Conservation (phyloP, 2,888 invertebrate genomes). For the Drosophila borealis region DNA sequence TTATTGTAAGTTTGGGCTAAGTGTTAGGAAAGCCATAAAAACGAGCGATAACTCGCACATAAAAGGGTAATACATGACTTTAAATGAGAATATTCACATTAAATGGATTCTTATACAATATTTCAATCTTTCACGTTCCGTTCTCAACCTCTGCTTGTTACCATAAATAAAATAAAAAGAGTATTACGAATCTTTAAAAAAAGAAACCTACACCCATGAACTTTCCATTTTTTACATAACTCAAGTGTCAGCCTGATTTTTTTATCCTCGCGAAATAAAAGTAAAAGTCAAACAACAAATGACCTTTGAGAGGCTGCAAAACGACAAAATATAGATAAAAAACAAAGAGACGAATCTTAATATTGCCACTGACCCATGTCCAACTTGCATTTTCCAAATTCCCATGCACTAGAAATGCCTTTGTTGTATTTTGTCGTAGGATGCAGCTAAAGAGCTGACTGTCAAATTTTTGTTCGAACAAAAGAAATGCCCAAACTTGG, state of each 20-base stretch:
- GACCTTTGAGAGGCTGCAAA: conserved; percentile 36
- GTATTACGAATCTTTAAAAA: background rate
- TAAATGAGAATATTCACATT: too few relatives aligned
- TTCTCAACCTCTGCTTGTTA: too few relatives aligned
- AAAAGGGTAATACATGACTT: background rate
- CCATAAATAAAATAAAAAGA: too few relatives aligned
- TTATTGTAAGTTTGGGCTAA: conserved; percentile 19
- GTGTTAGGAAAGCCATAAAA: conserved; percentile 10
- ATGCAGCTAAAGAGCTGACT: conserved; percentile 38
- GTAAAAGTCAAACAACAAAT: conserved; percentile 45
- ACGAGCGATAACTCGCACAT: background rate
- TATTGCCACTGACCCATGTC: conserved; percentile 50
- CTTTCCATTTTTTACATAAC: conserved; percentile 18
- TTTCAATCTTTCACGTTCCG: too few relatives aligned
- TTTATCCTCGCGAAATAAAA: conserved; percentile 32
- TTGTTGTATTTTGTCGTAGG: conserved; percentile 16
- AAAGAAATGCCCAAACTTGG: conserved; percentile 25
- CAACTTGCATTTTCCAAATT: conserved; percentile 57
- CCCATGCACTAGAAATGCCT: conserved; percentile 53
- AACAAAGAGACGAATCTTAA: conserved; percentile 24
- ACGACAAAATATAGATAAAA: conserved; percentile 4
- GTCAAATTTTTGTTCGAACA: conserved; percentile 25
- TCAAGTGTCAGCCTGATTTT: background rate
- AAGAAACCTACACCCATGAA: background rate
- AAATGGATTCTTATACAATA: too few relatives aligned